Base-by-base conservation (phyloP, 1,140 invertebrate species). In the Zaprionus kolodkinae region DNA sequence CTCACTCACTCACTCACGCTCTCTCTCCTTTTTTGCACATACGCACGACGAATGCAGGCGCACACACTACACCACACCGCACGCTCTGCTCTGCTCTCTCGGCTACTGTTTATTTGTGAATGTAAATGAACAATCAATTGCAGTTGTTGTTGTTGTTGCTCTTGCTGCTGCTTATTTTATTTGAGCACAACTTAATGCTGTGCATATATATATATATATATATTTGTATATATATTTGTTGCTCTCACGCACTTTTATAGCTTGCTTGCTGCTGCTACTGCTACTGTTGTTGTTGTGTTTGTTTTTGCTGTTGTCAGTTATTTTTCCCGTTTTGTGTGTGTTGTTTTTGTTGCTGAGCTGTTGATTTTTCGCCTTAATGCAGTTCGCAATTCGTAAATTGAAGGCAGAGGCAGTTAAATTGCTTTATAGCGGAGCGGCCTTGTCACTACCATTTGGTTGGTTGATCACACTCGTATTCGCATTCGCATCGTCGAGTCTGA, bases 291-390 rank as follows among this genome's bases (percentile, higher is more conserved):
- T 45, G 15, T 27, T 38, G 35, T 55, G 27, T 30, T 30, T 30
- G 27, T 30, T 30, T 30, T 30, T 30, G 27, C 27, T 64, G 17
- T 68, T 55, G 21, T 43, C 27, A 7, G 13, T 54, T 55, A 15
- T 66, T 30, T 33, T 48, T 59, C 21, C 27, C 10, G 35, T 45
- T 50, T 30, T 27, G 1, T 59, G 17, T 60, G 15, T 57, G 17
- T 38, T 54, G 7, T 33, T 48, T 6, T 13, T 65, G 15, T 4
- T 38, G 54, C 59, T 45, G n/a, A 75, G 60, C 64, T 75, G 68
- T 61, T 57, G 66, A 50, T 64, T 74, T 75, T 71, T 70, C 43
- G 40, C 33, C 30, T 61, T 62, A 60, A 30, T 72, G 68, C 61
- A 57, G 61, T 61, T 66, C n/a, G 38, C 66, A 40, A 36, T 71